Percentiles rank a stretch among this genome's conserved stretches.
These are phyloP conservation scores for Hyposmocoma kahamanoa DNA, from an alignment of 1,140 invertebrate genomes.

Conservation along the genomic window DNA sequence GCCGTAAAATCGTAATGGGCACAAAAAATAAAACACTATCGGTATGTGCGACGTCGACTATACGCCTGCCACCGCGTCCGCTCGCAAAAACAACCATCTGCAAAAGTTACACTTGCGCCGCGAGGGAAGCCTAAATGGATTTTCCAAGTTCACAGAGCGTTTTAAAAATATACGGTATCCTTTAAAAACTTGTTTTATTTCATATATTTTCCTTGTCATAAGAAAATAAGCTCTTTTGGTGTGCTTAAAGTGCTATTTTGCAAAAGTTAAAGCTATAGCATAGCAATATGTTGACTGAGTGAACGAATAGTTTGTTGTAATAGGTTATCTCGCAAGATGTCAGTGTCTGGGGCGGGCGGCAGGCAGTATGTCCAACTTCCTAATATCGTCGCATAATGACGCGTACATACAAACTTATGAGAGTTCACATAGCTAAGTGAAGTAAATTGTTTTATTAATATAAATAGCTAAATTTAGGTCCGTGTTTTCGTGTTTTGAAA, in stretches of 20 bases:
- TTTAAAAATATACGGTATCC: conserved; percentile 2
- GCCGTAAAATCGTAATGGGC: conserved; percentile 67
- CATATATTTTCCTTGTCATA: not conserved
- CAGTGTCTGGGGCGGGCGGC: conserved; percentile 15
- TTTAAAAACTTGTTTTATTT: not conserved
- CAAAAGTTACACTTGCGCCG: conserved; percentile 24
- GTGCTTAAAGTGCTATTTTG: too few relatives aligned
- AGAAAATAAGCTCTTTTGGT: too few relatives aligned
- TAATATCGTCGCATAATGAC: conserved; percentile 57
- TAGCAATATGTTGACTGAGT: too few relatives aligned
- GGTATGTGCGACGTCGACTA: conserved; percentile 25
- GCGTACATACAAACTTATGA: conserved; percentile 44
- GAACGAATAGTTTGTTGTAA: too few relatives aligned
- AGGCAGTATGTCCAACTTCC: conserved; percentile 37
- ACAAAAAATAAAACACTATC: conserved; percentile 64
- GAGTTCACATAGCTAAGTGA: too few relatives aligned
- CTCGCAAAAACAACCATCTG: conserved; percentile 46
- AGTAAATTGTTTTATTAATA: too few relatives aligned
- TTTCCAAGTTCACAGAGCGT: conserved; percentile 33
- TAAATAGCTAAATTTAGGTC: too few relatives aligned
- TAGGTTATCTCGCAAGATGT: conserved; percentile 64
- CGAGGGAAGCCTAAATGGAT: conserved; percentile 28
- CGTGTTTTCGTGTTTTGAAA: too few relatives aligned
- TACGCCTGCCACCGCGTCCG: conserved; percentile 31
- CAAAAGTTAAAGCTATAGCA: too few relatives aligned